A percentile compares a stretch with the other conserved stretches of the same genome.
Conservation (phyloP, 92 coral and sea anemone species). For the Isaurus tuberculatus region DNA sequence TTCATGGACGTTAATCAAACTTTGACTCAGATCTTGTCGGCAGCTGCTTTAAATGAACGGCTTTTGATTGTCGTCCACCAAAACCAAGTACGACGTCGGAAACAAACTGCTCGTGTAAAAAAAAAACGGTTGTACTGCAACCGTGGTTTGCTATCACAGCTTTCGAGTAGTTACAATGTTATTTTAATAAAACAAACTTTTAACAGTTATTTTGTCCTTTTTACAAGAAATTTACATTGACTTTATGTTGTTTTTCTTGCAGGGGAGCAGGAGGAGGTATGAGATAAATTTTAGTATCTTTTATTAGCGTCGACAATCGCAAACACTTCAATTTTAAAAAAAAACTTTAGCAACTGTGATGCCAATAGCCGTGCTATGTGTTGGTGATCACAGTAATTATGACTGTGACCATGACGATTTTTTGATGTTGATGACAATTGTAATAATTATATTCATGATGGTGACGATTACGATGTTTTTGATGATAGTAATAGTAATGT, state of each 20-base stretch:
- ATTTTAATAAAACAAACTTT: too few species aligned
- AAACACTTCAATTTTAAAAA: not conserved
- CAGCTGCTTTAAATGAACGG: too few species aligned
- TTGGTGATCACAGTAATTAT: not conserved
- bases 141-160: too few species aligned
- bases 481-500: not conserved
- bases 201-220: not conserved
- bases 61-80: too few species aligned
- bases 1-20: too few species aligned
- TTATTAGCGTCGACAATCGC: not conserved
- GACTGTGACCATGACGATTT: not conserved
- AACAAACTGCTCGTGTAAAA: too few species aligned
- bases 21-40: too few species aligned
- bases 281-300: not conserved
- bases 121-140: too few species aligned
- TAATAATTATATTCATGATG: not conserved
- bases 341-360: not conserved
- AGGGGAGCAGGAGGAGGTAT: constrained; percentile 7
- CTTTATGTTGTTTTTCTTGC: not conserved
- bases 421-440: too few species aligned
- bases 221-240: not conserved
- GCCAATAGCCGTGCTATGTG: too few species aligned
- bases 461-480: not conserved
- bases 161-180: too few species aligned
- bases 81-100: too few species aligned